Base-by-base conservation (phyloP, 1,140 invertebrate genomes). In the Teleopsis dalmanni region DNA sequence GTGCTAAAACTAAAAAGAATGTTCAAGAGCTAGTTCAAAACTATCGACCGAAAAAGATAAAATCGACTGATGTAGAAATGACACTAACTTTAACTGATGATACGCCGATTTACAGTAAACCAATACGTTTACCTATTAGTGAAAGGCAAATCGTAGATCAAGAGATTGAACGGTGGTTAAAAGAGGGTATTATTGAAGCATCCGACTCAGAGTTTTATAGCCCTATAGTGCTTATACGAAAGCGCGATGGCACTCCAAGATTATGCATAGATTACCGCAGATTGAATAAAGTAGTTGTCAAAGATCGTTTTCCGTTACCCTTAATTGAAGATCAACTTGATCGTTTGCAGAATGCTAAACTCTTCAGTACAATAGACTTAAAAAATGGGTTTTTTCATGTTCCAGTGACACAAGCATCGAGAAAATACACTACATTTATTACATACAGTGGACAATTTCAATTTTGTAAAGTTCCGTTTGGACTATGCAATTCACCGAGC, bases 201-300 rank as follows among this genome's bases (percentile, higher is more conserved):
- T n/a, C n/a, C n/a, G n/a, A 10, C 54, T 56, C 25, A 54, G 51
- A 48, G 13, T 56, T 3, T 19, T 52, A 6, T 51, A 45, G 1
- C 63, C 69, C 42, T 72, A 62, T 42, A 58, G 48, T 16, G 68
- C 60, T n/a, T 70, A 69, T 31, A 35, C 57, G 29, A 57, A 53
- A 18, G 57, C 57, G 0, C 31, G 58, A 18, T 65, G 57, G 58
- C 46, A 8, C 16, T 59, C n/a, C 42, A 62, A 46, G 52, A 60
- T 43, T 55, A 57, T 18, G 42, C 44, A 53, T 78, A 1, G 76
- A 81, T 54, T 79, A 71, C 52, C 53, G 76, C 8, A 38, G 48
- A 21, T 45, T 78, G 7, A 79, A 79, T 55, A 65, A 60, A 46
- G 52, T 51, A 25, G 55, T 62, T 19, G 25, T 58, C 22, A 56